These are phyloP conservation scores for Heliangelus exortis DNA, from an alignment of 2,797 vertebrate species.

Conservation along the genomic window DNA sequence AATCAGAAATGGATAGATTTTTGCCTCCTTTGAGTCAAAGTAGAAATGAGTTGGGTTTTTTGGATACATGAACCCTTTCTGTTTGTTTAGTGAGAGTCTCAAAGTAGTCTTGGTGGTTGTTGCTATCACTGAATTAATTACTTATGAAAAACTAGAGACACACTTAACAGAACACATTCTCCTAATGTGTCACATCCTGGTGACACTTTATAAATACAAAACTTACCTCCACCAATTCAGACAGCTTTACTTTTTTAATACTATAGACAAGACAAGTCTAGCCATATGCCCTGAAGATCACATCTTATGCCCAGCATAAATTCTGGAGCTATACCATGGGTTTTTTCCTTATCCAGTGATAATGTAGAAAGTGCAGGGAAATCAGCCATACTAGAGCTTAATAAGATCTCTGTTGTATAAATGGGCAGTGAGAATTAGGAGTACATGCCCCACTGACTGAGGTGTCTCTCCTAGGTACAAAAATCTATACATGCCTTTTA, in stretches of 20 bases:
- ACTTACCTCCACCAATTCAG: not conserved
- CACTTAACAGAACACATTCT: not conserved
- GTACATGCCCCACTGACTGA: not conserved
- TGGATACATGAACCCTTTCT: not conserved
- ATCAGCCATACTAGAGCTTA: not conserved
- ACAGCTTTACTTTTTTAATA: not conserved
- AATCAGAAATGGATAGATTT: not conserved
- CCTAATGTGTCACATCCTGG: not conserved
- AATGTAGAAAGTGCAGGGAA: not conserved
- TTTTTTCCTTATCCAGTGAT: not conserved
- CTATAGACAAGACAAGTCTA: not conserved
- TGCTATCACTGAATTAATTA: not conserved
- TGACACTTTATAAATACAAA: not conserved
- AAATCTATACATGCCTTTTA: not conserved
- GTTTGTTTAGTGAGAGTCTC: not conserved
- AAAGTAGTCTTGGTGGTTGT: not conserved
- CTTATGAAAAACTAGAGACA: not conserved
- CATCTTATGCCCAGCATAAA: not conserved
- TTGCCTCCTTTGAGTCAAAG: not conserved
- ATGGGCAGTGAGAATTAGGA: not conserved
- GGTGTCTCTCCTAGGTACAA: not conserved
- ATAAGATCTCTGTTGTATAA: not conserved
- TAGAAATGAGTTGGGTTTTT: not conserved
- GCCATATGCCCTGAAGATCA: not conserved
- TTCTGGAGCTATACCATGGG: not conserved